A percentile compares a stretch with the other conserved stretches of the same genome.
Evolutionary conservation across 2,113 vertebrate species (phyloP).

Genomic region (Fregata magnificens): DNA sequence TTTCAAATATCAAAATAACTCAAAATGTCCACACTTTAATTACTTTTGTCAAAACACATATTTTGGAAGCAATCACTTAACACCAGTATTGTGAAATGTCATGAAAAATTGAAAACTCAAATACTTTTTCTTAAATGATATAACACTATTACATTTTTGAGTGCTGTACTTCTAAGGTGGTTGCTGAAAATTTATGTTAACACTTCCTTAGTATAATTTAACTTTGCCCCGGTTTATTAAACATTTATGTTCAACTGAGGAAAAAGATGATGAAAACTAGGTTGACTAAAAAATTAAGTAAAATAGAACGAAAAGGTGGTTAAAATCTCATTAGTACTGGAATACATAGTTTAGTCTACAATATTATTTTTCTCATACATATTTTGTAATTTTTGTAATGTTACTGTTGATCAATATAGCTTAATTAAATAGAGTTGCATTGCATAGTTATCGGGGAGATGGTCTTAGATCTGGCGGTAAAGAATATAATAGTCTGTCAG

Average conservation of each 20-base stretch:
- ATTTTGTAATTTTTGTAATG: neutral
- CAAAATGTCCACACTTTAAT: slow-evolving; percentile 67
- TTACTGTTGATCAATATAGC: neutral
- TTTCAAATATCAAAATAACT: slow-evolving; percentile 68
- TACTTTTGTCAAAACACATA: slow-evolving; percentile 59
- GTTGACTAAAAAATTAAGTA: neutral
- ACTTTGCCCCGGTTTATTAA: slow-evolving; percentile 31
- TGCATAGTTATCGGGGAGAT: neutral
- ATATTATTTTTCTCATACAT: neutral
- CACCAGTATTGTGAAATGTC: slow-evolving; percentile 40
- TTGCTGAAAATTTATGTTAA: slow-evolving; percentile 57
- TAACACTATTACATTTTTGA: slow-evolving; percentile 25
- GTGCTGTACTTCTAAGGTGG: neutral
- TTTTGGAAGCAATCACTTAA: slow-evolving; percentile 53
- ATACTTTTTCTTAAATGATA: slow-evolving; percentile 15
- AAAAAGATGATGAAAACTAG: neutral
- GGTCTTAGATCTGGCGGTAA: neutral
- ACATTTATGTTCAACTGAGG: slow-evolving; percentile 29
- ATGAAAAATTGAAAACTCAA: slow-evolving; percentile 65
- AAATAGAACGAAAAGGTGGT: neutral
- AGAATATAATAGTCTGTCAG: neutral
- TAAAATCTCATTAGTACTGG: neutral
- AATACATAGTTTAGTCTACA: neutral
- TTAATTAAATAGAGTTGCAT: slow-evolving; percentile 4
- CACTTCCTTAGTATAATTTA: neutral